These are phyloP conservation scores for Sciurus carolinensis DNA, from an alignment of 2,797 vertebrate genomes.

Conservation along the genomic window DNA sequence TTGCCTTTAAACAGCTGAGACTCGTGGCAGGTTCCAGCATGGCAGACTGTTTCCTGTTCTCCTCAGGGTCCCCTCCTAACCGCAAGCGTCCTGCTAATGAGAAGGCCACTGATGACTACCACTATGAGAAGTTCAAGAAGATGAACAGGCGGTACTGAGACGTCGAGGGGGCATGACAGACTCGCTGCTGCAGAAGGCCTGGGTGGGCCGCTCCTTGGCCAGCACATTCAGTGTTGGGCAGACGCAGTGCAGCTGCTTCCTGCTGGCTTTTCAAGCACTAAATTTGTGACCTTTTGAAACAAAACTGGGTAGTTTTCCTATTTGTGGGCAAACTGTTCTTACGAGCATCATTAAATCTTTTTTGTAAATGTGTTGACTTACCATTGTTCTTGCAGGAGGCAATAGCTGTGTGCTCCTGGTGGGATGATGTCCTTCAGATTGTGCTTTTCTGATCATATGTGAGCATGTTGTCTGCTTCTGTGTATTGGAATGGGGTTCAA, in stretches of 20 bases:
- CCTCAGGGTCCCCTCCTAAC: constrained; percentile 92
- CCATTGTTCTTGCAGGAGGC: constrained; percentile 7
- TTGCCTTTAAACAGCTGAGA: neutral
- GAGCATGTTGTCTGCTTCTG: neutral
- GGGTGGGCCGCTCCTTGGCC: neutral
- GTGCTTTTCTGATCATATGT: neutral
- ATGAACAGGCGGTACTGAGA: constrained; percentile 97
- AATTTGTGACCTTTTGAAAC: constrained; percentile 66
- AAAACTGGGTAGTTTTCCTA: constrained; percentile 62
- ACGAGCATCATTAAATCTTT: constrained; percentile 74
- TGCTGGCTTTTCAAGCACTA: neutral
- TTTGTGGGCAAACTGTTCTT: constrained; percentile 59
- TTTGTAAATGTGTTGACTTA: constrained; percentile 77
- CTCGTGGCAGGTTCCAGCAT: accelerated
- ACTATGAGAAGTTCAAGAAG: constrained; percentile 99
- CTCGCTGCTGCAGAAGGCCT: neutral
- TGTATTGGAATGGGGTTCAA: neutral
- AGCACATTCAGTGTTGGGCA: neutral
- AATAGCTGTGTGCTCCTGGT: neutral
- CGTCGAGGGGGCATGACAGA: neutral
- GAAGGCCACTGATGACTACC: constrained; percentile 98
- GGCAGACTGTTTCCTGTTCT: constrained; percentile 23
- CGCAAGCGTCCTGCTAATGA: constrained; percentile 98
- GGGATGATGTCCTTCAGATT: neutral
- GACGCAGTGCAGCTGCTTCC: neutral